Conservation (phyloP, 1,140 invertebrate genomes). For the Hyposmocoma kahamanoa region DNA sequence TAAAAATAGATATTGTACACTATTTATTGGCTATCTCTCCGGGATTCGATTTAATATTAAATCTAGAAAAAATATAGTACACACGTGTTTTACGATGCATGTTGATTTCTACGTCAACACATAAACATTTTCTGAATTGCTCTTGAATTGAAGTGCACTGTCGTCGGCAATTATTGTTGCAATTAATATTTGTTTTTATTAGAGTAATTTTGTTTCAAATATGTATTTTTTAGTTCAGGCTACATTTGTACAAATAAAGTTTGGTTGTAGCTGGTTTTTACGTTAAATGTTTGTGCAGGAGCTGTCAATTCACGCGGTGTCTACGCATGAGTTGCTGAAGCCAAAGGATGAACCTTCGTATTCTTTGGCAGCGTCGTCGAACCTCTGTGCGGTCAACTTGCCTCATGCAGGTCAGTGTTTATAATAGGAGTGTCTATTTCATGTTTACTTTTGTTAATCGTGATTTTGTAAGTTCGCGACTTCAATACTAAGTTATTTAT, state of each 20-base stretch:
- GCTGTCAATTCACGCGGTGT: constrained; percentile 52
- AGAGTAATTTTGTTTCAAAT: not conserved
- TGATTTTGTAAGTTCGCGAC: no score
- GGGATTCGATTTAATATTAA: constrained; percentile 67
- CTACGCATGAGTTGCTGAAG: constrained; percentile 51
- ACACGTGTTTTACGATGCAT: constrained; percentile 39
- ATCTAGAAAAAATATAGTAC: constrained; percentile 55
- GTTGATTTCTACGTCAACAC: constrained; percentile 31
- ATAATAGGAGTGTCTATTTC: no score
- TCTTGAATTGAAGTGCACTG: not conserved
- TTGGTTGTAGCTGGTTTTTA: no score
- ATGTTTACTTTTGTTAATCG: no score
- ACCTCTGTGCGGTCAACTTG: constrained; percentile 35
- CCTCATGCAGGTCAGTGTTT: constrained; percentile 37
- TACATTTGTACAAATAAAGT: no score
- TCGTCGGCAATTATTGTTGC: not conserved
- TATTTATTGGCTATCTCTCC: constrained; percentile 64
- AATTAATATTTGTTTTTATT: constrained; percentile 3
- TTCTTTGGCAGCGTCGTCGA: constrained; percentile 34
- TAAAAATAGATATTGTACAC: constrained; percentile 65
- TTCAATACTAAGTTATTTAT: no score
- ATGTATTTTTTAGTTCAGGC: no score
- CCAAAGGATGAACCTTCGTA: constrained; percentile 55
- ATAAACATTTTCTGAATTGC: not conserved
- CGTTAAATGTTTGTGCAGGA: constrained; percentile 47